phyloP scores from a whole-genome alignment of 2,888 invertebrate species.

The Eupeodes luniger region DNA sequence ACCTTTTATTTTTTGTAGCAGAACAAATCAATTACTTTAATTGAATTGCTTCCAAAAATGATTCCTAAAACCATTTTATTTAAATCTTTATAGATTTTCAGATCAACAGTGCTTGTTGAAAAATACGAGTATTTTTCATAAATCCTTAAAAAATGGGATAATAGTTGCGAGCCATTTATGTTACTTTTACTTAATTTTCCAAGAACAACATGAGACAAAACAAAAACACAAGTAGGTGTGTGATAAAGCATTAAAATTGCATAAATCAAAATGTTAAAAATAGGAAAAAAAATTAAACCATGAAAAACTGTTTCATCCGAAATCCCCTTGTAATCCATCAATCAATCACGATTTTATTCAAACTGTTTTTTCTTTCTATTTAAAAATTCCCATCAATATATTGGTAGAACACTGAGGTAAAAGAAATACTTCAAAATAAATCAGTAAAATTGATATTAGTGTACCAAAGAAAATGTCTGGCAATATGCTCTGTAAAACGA shows the following conservation, averaged over 20 bases:
- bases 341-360: conserved; percentile 51
- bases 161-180: too few relatives aligned
- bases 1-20: neutral
- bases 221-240: neutral
- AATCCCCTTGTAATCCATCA: conserved; percentile 56
- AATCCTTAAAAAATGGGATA: too few relatives aligned
- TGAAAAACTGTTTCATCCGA: conserved; percentile 26
- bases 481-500: conserved; percentile 22
- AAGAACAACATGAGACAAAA: neutral
- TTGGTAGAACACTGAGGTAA: conserved; percentile 41
- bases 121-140: too few relatives aligned
- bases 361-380: neutral
- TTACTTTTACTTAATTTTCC: neutral
- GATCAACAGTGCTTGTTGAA: too few relatives aligned
- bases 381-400: conserved; percentile 55
- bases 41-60: neutral
- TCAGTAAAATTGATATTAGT: conserved; percentile 56
- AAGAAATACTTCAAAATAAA: conserved; percentile 46
- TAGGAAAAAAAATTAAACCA: conserved; percentile 21
- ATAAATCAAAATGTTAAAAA: conserved; percentile 66
- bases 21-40: neutral
- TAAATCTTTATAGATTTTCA: too few relatives aligned
- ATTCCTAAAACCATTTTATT: too few relatives aligned
- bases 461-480: conserved; percentile 19
- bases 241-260: conserved; percentile 44